Percentiles rank a stretch among this genome's conserved stretches.
Evolutionary conservation across 92 coral and sea anemone genomes (phyloP).

Genomic region (Zoanthus gigantus): DNA sequence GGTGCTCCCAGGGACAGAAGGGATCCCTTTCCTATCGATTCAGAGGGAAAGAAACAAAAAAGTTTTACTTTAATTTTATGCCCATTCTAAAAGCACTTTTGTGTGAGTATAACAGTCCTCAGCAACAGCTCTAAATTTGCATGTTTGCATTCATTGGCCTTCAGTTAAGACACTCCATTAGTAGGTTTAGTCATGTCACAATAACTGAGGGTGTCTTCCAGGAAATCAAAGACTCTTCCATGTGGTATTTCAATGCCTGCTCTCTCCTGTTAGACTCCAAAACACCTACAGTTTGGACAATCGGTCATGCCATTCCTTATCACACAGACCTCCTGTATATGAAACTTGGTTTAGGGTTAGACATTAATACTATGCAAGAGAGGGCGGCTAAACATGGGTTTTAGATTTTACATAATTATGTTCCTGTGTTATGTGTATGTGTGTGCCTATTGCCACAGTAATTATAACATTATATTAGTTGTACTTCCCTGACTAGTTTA

Average conservation of each 20-base stretch:
- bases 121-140: slow-evolving; percentile 33
- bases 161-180: slow-evolving; percentile 65
- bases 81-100: slow-evolving; percentile 49
- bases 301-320: slow-evolving; percentile 74
- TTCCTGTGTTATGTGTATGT: too few relatives aligned
- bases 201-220: slow-evolving; percentile 41
- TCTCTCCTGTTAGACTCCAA: slow-evolving; percentile 58
- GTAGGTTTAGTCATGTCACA: slow-evolving; percentile 48
- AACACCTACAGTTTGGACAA: slow-evolving; percentile 76
- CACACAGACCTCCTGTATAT: slow-evolving; percentile 61
- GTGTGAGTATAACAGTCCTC: slow-evolving; percentile 46
- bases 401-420: too few relatives aligned
- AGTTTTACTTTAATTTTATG: slow-evolving; percentile 63
- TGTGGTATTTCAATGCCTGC: slow-evolving; percentile 62
- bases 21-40: slow-evolving; percentile 15
- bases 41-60: slow-evolving; percentile 43
- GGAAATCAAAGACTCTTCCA: slow-evolving; percentile 58
- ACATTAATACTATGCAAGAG: slow-evolving; percentile 77
- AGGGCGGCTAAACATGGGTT: slow-evolving; percentile 69
- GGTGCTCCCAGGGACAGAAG: slow-evolving; percentile 5
- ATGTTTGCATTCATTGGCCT: slow-evolving; percentile 61
- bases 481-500: too few relatives aligned
- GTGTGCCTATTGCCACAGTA: too few relatives aligned
- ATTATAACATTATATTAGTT: too few relatives aligned
- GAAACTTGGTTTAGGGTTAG: slow-evolving; percentile 65